Evolutionary conservation across 2,113 vertebrate genomes (phyloP).

Genomic region (Toxotes jaculatrix): DNA sequence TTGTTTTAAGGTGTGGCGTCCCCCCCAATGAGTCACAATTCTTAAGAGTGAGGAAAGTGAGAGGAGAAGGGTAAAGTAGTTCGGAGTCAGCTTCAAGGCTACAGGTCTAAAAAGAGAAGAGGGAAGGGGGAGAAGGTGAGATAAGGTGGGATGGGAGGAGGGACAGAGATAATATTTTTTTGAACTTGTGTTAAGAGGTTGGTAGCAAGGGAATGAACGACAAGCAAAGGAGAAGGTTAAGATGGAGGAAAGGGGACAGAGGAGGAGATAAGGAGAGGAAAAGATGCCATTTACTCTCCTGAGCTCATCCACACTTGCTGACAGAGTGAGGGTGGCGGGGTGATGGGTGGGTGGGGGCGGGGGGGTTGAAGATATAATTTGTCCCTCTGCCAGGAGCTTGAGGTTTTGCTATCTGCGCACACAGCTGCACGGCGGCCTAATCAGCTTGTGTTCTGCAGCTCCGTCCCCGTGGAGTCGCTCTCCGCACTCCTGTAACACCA

Average conservation of each 20-base stretch:
- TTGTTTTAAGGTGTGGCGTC: background rate
- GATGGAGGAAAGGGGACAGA: conserved; percentile 18
- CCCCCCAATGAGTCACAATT: background rate
- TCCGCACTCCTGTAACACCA: conserved; percentile 63
- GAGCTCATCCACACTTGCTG: conserved; percentile 54
- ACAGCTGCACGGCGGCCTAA: conserved; percentile 70
- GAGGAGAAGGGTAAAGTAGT: background rate
- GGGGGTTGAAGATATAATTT: conserved; percentile 61
- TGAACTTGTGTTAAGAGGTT: conserved; percentile 24
- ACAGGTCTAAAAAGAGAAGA: conserved; percentile 10
- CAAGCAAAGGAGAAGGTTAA: conserved; percentile 41
- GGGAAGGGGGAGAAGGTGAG: conserved; percentile 20
- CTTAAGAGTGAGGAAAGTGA: background rate
- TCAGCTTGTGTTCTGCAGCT: conserved; percentile 66
- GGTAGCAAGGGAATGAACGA: conserved; percentile 21
- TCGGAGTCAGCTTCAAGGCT: conserved; percentile 24
- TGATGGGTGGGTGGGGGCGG: background rate
- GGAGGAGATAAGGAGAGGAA: conserved; percentile 52
- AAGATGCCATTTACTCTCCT: conserved; percentile 54
- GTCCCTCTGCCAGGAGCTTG: conserved; percentile 57
- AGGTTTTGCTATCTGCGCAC: conserved; percentile 65
- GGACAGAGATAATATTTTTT: conserved; percentile 46
- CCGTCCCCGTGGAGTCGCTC: conserved; percentile 42
- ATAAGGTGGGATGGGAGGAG: conserved; percentile 38
- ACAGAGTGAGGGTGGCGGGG: conserved; percentile 4